Conservation (phyloP, 2,888 invertebrate species). For the Stenurella melanura region DNA sequence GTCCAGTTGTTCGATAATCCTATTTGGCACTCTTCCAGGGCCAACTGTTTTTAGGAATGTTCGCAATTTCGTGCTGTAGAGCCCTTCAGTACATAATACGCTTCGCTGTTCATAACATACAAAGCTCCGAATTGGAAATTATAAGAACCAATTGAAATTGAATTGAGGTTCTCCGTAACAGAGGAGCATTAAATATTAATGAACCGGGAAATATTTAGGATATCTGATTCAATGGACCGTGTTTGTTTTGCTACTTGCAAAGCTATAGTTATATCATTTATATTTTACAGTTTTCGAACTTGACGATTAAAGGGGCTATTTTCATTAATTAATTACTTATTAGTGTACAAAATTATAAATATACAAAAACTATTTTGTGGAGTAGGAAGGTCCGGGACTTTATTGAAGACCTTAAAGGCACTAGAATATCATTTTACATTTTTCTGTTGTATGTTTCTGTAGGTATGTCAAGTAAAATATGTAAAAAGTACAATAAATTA, state of each 20-base stretch:
- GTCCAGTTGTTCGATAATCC: constrained; percentile 29
- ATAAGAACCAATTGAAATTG: background rate
- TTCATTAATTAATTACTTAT: too few relatives aligned
- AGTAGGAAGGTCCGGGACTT: too few relatives aligned
- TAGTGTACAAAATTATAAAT: too few relatives aligned
- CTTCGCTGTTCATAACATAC: background rate
- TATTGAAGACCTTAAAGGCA: too few relatives aligned
- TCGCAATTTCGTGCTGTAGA: background rate
- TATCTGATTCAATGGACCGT: background rate
- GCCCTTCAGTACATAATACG: background rate
- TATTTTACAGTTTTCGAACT: too few relatives aligned
- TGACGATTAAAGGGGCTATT: too few relatives aligned
- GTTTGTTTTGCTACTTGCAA: background rate
- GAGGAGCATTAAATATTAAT: constrained; percentile 15
- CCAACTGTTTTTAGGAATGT: constrained; percentile 20
- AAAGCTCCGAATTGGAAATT: background rate
- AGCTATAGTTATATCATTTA: too few relatives aligned
- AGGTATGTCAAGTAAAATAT: too few relatives aligned
- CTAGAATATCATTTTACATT: too few relatives aligned
- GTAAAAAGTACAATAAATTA: too few relatives aligned
- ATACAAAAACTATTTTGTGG: too few relatives aligned
- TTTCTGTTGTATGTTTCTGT: too few relatives aligned
- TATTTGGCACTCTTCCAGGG: constrained; percentile 37
- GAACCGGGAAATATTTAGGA: background rate
- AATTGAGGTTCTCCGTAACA: background rate